Evolutionary conservation across 2,113 vertebrate species (phyloP).

Genomic region (Orientallactaga bullata): DNA sequence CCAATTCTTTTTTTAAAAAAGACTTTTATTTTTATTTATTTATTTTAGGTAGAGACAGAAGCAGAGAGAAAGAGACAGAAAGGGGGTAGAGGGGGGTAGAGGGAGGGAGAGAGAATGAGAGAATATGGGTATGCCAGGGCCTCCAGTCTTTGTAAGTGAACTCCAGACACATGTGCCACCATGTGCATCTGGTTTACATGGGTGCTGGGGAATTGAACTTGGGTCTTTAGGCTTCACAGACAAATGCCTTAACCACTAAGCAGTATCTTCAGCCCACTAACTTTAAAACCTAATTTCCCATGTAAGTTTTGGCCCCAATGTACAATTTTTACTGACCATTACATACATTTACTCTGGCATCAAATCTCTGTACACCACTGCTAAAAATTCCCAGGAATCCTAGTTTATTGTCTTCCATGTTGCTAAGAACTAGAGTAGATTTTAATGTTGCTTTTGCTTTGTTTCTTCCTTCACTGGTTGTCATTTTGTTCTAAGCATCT

Average conservation of each 20-base stretch:
- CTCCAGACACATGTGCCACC: no score
- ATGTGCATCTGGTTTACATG: no score
- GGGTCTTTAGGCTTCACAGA: no score
- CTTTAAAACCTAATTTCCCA: conserved; percentile 22
- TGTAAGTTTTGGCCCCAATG: not conserved
- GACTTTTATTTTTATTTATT: no score
- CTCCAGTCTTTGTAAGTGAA: no score
- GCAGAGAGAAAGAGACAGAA: no score
- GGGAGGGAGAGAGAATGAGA: no score
- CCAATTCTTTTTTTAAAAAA: no score
- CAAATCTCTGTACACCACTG: not conserved
- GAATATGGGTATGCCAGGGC: no score
- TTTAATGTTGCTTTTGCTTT: not conserved
- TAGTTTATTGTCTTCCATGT: not conserved
- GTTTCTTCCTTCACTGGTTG: not conserved
- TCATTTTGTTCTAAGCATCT: not conserved
- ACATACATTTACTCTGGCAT: not conserved
- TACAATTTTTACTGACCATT: not conserved
- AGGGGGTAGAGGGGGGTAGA: no score
- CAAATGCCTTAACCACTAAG: not conserved
- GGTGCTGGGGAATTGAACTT: no score
- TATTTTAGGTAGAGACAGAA: no score
- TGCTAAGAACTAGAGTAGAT: not conserved
- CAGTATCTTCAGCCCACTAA: not conserved
- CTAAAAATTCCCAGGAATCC: conserved; percentile 21